Evolutionary conservation across 1,140 invertebrate species (phyloP).

Genomic region (Ceratina japonica): DNA sequence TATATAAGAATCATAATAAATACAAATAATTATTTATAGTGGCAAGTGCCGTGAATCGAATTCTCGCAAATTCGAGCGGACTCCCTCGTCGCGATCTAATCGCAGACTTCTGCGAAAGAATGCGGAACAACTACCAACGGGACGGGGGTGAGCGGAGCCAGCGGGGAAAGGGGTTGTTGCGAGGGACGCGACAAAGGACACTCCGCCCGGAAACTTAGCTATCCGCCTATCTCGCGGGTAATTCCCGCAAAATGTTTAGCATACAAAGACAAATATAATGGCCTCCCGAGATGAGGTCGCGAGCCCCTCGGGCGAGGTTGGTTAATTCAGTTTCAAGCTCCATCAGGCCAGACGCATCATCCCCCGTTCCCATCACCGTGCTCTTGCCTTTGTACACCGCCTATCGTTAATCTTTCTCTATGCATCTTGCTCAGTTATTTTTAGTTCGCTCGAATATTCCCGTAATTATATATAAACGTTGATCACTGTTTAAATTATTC

Average conservation of each 20-base stretch:
- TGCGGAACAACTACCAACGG: too few relatives aligned
- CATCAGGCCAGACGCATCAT: constrained; percentile 70
- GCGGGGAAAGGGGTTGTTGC: too few relatives aligned
- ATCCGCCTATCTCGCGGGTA: constrained; percentile 59
- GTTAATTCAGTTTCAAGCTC: constrained; percentile 76
- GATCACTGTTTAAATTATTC: too few relatives aligned
- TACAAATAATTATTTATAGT: too few relatives aligned
- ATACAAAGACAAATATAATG: constrained; percentile 77
- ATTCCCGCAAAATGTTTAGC: constrained; percentile 74
- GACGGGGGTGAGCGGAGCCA: background rate
- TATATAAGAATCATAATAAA: too few relatives aligned
- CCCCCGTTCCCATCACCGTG: constrained; percentile 45
- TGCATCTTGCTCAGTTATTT: too few relatives aligned
- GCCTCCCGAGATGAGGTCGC: constrained; percentile 73
- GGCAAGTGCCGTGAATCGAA: too few relatives aligned
- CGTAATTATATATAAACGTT: too few relatives aligned
- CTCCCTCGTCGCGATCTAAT: too few relatives aligned
- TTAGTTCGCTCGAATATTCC: too few relatives aligned
- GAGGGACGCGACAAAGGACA: constrained; percentile 47
- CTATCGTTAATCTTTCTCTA: constrained; percentile 41
- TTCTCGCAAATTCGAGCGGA: too few relatives aligned
- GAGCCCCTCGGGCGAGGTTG: constrained; percentile 67
- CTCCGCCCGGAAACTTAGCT: constrained; percentile 46
- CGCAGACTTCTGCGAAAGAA: too few relatives aligned
- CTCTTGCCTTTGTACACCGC: constrained; percentile 59